phyloP scores from a whole-genome alignment of 2,113 vertebrate genomes.

The Thermophis baileyi region DNA sequence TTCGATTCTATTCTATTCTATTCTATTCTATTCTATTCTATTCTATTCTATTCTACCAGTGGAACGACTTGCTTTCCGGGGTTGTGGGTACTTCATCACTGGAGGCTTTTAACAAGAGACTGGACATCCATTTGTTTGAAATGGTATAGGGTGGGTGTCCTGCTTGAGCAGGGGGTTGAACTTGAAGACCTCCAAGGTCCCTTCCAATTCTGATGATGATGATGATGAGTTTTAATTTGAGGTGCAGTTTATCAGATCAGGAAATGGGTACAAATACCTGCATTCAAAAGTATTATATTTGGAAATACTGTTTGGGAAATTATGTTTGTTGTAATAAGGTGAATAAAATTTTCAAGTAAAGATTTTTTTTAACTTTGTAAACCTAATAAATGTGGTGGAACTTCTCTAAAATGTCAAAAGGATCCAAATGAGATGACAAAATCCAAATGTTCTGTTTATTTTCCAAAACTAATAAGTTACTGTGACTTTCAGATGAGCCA shows the following conservation, averaged over 20 bases:
- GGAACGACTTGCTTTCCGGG: too few species aligned
- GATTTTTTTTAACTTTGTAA: neutral
- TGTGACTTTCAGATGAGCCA: neutral
- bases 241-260: neutral
- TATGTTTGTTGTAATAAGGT: neutral
- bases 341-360: neutral
- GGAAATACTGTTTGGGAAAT: neutral
- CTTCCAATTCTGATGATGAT: neutral
- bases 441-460: neutral
- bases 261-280: neutral
- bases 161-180: neutral
- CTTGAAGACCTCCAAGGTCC: neutral
- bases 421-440: neutral
- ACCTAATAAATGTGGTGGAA: neutral
- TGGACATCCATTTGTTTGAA: neutral
- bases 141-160: neutral
- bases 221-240: neutral
- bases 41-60: too few species aligned
- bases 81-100: neutral
- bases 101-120: neutral
- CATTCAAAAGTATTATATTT: neutral
- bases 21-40: too few species aligned
- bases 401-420: neutral
- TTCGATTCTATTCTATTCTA: too few species aligned
- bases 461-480: neutral